Evolutionary conservation across 2,888 invertebrate species (phyloP).

Genomic region (Ecdyonurus torrentis): DNA sequence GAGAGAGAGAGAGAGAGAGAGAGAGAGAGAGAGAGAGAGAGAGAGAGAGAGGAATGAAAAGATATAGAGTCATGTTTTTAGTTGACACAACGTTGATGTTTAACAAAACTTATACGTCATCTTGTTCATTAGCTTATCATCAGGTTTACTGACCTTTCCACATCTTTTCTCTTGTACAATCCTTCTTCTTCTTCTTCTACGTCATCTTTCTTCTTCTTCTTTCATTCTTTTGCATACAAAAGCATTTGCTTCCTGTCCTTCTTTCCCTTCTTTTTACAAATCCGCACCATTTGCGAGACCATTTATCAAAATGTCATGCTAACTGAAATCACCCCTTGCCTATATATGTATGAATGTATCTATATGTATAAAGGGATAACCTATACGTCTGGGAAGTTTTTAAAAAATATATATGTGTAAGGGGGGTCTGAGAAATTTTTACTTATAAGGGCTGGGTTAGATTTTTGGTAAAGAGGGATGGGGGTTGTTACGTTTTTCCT

Average conservation of each 20-base stretch:
- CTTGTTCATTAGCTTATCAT: not conserved
- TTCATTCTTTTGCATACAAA: too few species aligned
- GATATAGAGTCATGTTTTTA: not conserved
- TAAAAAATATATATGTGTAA: not conserved
- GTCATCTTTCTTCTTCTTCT: not conserved
- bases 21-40: too few species aligned
- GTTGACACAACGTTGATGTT: not conserved
- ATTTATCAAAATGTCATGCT: constrained; percentile 12
- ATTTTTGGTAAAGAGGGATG: not conserved
- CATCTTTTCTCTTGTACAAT: not conserved
- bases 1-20: too few species aligned
- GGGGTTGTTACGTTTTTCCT: not conserved
- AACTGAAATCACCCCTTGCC: not conserved
- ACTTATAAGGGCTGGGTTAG: not conserved
- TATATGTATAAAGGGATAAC: not conserved
- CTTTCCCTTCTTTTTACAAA: constrained; percentile 12
- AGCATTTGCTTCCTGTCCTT: too few species aligned
- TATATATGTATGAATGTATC: not conserved
- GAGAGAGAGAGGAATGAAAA: not conserved
- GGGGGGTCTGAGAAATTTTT: not conserved
- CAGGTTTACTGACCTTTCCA: not conserved
- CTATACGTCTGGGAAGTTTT: not conserved
- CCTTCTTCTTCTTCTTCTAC: not conserved
- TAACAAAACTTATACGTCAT: not conserved
- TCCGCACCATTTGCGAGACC: constrained; percentile 14